Base-by-base conservation (phyloP, 2,888 invertebrate species). In the Galerucella nymphaeae region DNA sequence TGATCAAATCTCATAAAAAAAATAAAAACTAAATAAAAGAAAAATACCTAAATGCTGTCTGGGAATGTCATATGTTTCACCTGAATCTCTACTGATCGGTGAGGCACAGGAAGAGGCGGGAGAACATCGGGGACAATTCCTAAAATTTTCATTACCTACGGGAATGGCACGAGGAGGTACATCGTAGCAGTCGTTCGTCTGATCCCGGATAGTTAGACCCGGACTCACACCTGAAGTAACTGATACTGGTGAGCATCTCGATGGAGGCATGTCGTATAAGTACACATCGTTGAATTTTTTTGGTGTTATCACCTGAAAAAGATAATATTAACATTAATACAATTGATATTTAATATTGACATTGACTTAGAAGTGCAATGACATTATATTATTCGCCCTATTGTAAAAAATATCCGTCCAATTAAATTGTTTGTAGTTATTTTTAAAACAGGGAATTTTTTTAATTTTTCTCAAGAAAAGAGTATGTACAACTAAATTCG, bases 231-330 rank as follows among this genome's bases (percentile, higher is more conserved):
- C 80, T 13, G 61, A 62, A 80, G 84, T 80, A 59, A 83, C 80
- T 45, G 65, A 83, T 18, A 84, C 77, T 16, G 85, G 85, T 42
- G 85, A 84, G 75, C 84, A 84, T 75, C 86, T 80, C 45, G 83
- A 81, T 13, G 89, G 88, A 75, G 91, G 90, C 83, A 90, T 88
- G 85, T 93, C 92, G 86, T 93, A 93, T 76, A 92, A 86, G 85
- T 92, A 93, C 63, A 93, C 91, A 85, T 93, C 93, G 80, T 93
- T 93, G 85, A 90, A 90, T 85, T 91, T 91, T 84, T 92, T 91
- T 50, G 93, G 92, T 72, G 92, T 92, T 76, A 92, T 88, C 75
- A 92, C 92, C 92, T 92, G 87, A 16, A 89, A 86, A 68, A 42
- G 71, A 82, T 69, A 76, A 73, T 75, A 18, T 14, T 2, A 48